phyloP scores from a whole-genome alignment of 1,140 invertebrate genomes.

The Diachasmimorpha longicaudata region DNA sequence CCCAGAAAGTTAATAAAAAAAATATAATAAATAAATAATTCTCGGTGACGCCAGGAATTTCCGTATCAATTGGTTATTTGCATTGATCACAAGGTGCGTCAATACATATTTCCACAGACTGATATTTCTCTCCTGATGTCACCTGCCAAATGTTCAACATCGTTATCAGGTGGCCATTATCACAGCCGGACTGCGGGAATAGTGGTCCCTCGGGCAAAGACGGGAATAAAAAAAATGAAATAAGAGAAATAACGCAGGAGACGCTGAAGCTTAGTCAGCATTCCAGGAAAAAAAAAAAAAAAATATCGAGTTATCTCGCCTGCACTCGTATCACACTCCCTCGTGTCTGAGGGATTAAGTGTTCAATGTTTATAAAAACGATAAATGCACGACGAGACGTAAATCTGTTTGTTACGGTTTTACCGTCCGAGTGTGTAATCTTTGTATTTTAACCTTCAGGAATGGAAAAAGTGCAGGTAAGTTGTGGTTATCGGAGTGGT shows the following conservation, averaged over 20 bases:
- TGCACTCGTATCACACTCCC: neutral
- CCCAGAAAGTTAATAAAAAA: no score
- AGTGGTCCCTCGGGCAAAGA: neutral
- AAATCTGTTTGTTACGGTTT: conserved; percentile 26
- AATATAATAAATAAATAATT: neutral
- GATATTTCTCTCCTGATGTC: conserved; percentile 33
- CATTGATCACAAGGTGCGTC: conserved; percentile 48
- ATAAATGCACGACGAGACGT: conserved; percentile 8
- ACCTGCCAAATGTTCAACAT: conserved; percentile 46
- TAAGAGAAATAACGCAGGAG: neutral
- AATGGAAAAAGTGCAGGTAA: neutral
- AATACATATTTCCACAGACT: conserved; percentile 29
- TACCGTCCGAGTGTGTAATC: neutral
- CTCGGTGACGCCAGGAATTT: neutral
- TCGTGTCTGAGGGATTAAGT: conserved; percentile 15
- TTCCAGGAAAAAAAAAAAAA: neutral
- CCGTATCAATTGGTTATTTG: conserved; percentile 32
- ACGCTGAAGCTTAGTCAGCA: neutral
- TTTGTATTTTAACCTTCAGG: neutral
- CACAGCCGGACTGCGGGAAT: neutral
- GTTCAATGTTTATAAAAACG: conserved; percentile 14
- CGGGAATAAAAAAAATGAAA: neutral
- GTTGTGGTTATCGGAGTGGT: neutral
- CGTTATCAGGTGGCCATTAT: conserved; percentile 32
- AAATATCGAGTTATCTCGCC: neutral